phyloP scores from a whole-genome alignment of 2,888 invertebrate species.

The Ferrisia virgata region DNA sequence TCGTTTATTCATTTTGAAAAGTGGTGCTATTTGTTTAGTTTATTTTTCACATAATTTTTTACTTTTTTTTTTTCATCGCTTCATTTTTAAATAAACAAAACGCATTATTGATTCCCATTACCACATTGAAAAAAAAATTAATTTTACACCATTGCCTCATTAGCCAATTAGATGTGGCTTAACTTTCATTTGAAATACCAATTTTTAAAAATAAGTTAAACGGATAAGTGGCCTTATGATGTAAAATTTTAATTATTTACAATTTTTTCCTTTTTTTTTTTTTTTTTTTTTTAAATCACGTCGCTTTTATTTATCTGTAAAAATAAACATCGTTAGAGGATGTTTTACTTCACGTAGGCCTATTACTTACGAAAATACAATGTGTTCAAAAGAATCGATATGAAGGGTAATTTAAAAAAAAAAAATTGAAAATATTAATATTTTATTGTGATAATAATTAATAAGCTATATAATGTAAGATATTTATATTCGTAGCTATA shows the following conservation, averaged over 20 bases:
- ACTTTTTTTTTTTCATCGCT: neutral
- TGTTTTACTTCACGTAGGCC: neutral
- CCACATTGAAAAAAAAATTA: neutral
- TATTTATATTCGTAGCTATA: neutral
- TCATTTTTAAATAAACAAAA: neutral
- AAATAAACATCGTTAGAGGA: neutral
- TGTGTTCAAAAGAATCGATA: neutral
- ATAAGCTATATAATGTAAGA: conserved; percentile 1
- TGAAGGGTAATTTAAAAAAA: neutral
- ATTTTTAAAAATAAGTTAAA: neutral
- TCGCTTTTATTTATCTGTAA: neutral
- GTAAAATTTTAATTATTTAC: neutral
- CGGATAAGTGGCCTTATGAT: neutral
- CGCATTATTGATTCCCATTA: neutral
- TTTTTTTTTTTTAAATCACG: neutral
- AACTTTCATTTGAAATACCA: conserved; percentile 13
- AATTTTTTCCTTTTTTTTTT: neutral
- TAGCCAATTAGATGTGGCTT: neutral
- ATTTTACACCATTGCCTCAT: neutral
- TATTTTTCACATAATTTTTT: neutral
- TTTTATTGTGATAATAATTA: conserved; percentile 24
- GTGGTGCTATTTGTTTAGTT: neutral
- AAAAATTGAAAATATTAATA: neutral
- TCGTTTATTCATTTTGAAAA: neutral
- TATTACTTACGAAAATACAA: neutral